These are phyloP conservation scores for Ataeniobius toweri DNA, from an alignment of 2,797 vertebrate genomes.

Conservation along the genomic window DNA sequence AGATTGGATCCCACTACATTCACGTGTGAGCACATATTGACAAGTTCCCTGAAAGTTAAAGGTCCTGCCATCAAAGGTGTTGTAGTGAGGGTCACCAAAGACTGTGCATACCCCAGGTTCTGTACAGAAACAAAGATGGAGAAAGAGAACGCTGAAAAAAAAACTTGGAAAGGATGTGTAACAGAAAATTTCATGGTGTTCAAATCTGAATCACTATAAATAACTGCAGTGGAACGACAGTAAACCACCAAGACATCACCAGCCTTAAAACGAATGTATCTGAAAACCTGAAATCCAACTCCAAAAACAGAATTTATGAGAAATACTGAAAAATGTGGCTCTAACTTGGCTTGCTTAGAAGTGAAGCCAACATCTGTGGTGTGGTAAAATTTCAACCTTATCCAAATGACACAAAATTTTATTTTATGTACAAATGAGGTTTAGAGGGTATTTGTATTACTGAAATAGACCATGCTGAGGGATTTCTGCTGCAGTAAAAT, in stretches of 20 bases:
- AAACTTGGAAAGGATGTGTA: conserved; percentile 2
- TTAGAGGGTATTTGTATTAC: conserved; percentile 46
- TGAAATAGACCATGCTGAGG: conserved; percentile 39
- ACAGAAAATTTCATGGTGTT: neutral
- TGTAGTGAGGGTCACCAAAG: conserved; percentile 99
- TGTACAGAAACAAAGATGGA: conserved; percentile 59
- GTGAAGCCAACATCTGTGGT: conserved; percentile 21
- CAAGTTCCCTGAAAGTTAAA: conserved; percentile 99
- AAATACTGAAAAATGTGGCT: conserved; percentile 35
- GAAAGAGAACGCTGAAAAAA: neutral
- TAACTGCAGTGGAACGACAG: conserved; percentile 1
- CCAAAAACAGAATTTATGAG: conserved; percentile 19
- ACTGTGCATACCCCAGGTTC: conserved; percentile 98
- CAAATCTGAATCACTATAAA: neutral
- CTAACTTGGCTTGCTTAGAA: conserved; percentile 11
- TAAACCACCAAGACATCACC: neutral
- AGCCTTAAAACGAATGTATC: neutral
- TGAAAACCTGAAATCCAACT: conserved; percentile 8
- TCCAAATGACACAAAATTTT: conserved; percentile 20
- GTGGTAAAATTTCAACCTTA: conserved; percentile 21
- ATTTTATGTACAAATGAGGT: conserved; percentile 21
- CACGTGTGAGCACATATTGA: conserved; percentile 94
- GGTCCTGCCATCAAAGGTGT: conserved; percentile 97
- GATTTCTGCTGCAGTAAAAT: conserved; percentile 40
- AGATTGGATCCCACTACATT: conserved; percentile 78